Evolutionary conservation across 2,888 invertebrate species (phyloP).

Genomic region (Drosophila atripex): DNA sequence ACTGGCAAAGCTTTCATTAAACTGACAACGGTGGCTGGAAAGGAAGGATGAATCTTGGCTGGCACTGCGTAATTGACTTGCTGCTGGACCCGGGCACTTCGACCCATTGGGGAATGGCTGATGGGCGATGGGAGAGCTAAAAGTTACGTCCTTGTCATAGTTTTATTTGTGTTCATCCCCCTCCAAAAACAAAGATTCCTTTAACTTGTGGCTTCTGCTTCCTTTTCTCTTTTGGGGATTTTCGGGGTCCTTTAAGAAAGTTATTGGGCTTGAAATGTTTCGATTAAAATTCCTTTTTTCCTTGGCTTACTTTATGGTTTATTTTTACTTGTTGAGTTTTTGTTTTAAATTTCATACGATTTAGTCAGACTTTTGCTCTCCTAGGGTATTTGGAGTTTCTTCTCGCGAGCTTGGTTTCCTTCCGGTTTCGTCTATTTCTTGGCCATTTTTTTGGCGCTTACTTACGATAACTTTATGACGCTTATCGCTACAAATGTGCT

Average conservation of each 20-base stretch:
- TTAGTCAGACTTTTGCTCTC: background rate
- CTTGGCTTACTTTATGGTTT: too few relatives aligned
- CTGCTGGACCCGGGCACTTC: conserved; percentile 27
- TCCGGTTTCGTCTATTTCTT: conserved; percentile 42
- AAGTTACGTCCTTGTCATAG: conserved; percentile 58
- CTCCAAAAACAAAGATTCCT: conserved; percentile 44
- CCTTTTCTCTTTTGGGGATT: background rate
- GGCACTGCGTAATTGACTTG: conserved; percentile 71
- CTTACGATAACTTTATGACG: conserved; percentile 80
- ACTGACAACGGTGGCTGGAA: conserved; percentile 45
- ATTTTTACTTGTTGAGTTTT: background rate
- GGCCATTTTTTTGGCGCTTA: conserved; percentile 68
- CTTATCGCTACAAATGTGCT: conserved; percentile 79
- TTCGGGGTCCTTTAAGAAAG: background rate
- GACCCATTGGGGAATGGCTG: conserved; percentile 25
- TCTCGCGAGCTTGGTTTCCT: background rate
- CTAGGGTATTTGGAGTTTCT: conserved; percentile 7
- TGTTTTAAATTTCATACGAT: background rate
- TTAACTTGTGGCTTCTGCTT: conserved; percentile 53
- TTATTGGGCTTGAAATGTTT: background rate
- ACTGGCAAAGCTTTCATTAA: conserved; percentile 60
- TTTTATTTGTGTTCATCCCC: conserved; percentile 43
- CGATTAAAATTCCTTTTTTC: background rate
- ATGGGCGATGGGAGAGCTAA: conserved; percentile 15
- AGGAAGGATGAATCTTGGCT: conserved; percentile 54